phyloP scores from a whole-genome alignment of 2,797 vertebrate genomes.

The Graptemys geographica region DNA sequence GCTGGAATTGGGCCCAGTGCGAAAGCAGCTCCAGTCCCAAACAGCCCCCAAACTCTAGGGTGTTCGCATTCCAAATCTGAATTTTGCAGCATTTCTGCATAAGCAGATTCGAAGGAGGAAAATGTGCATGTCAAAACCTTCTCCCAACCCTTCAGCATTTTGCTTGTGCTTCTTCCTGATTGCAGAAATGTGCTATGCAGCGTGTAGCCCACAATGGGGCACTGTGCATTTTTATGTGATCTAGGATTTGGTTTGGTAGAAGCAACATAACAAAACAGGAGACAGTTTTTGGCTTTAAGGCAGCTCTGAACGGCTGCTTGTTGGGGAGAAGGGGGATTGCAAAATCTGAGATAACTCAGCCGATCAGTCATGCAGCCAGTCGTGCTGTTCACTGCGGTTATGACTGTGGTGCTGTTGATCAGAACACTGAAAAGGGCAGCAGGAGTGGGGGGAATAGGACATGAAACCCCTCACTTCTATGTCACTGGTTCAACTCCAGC shows the following conservation, averaged over 20 bases:
- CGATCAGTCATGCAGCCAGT: not conserved
- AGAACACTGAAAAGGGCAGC: not conserved
- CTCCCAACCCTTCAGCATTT: not conserved
- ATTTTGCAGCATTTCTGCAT: not conserved
- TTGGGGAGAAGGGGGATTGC: not conserved
- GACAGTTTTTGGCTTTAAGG: not conserved
- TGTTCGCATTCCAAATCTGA: not conserved
- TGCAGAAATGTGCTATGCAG: constrained; percentile 17
- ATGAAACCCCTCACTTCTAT: not conserved
- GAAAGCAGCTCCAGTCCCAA: not conserved
- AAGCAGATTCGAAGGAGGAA: not conserved
- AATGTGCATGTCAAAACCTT: not conserved
- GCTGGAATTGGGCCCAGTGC: not conserved
- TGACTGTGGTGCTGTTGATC: not conserved
- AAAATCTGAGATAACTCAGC: not conserved
- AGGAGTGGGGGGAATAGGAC: not conserved
- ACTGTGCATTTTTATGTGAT: constrained; percentile 43
- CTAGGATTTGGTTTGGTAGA: not conserved
- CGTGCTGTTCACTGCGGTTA: not conserved
- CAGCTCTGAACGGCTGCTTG: not conserved
- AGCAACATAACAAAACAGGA: not conserved
- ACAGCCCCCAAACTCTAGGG: not conserved
- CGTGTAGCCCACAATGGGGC: constrained; percentile 69
- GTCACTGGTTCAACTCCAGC: not conserved
- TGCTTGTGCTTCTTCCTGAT: not conserved